These are phyloP conservation scores for Sterrhoptilus dennistouni DNA, from an alignment of 2,113 vertebrate genomes.

Conservation along the genomic window DNA sequence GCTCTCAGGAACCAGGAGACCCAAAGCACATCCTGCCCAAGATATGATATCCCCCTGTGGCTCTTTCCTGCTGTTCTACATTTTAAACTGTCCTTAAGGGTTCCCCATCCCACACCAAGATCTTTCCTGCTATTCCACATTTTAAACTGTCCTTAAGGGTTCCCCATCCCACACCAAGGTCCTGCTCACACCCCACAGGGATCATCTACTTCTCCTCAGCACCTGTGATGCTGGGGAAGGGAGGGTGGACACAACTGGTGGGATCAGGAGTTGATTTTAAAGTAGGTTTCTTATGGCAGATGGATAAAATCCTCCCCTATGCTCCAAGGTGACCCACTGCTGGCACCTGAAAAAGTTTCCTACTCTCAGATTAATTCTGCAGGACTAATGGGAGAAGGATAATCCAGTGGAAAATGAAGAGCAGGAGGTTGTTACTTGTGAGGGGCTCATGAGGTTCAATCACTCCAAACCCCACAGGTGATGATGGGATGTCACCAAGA, in stretches of 20 bases:
- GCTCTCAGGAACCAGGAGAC: neutral
- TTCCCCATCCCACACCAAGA: rapidly evolving
- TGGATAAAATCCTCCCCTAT: neutral
- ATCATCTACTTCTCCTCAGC: neutral
- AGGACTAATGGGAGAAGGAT: neutral
- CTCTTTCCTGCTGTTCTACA: neutral
- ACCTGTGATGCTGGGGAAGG: neutral
- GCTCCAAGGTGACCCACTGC: neutral
- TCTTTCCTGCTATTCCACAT: neutral
- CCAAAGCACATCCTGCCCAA: neutral
- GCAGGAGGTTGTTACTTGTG: neutral
- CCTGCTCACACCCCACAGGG: neutral
- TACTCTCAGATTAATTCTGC: neutral
- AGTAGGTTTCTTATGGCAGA: neutral
- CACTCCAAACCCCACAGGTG: neutral
- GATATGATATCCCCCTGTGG: neutral
- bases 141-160: neutral
- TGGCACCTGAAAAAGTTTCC: neutral
- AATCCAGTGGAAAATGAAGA: neutral
- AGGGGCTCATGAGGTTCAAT: neutral
- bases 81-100: neutral
- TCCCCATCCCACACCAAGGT: neutral
- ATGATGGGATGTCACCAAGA: neutral
- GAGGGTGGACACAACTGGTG: neutral
- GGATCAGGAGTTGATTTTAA: neutral